These are phyloP conservation scores for Apogon talboti DNA, from an alignment of 2,797 vertebrate species.

Conservation along the genomic window DNA sequence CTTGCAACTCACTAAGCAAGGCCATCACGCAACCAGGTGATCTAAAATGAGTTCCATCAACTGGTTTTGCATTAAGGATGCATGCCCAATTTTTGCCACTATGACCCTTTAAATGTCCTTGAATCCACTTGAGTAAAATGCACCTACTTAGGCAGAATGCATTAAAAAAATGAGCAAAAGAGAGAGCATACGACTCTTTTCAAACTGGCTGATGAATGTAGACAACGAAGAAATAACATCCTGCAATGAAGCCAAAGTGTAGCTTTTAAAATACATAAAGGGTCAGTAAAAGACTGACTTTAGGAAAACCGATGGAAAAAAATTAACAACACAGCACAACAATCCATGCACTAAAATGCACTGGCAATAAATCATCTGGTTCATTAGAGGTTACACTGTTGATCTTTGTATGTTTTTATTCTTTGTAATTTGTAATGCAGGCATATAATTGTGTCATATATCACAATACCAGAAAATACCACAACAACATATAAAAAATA, in stretches of 20 bases:
- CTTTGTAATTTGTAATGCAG: slow-evolving; percentile 11
- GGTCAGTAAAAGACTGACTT: slow-evolving; percentile 12
- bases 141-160: slow-evolving; percentile 64
- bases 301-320: not conserved
- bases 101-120: slow-evolving; percentile 78
- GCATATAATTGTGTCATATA: slow-evolving; percentile 36
- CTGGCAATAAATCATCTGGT: slow-evolving; percentile 33
- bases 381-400: slow-evolving; percentile 31
- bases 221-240: slow-evolving; percentile 18
- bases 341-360: slow-evolving; percentile 31
- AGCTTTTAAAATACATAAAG: not conserved
- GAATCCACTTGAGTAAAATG: slow-evolving; percentile 70
- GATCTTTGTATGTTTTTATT: slow-evolving; percentile 32
- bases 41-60: slow-evolving; percentile 70
- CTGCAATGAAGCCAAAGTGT: slow-evolving; percentile 23
- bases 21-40: slow-evolving; percentile 77
- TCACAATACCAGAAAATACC: slow-evolving; percentile 30
- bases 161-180: slow-evolving; percentile 63
- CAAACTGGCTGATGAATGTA: slow-evolving; percentile 39
- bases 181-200: slow-evolving; percentile 25
- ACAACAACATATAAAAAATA: slow-evolving; percentile 32
- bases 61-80: slow-evolving; percentile 76
- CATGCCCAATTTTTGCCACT: slow-evolving; percentile 65
- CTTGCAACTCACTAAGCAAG: slow-evolving; percentile 68
- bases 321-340: not conserved